phyloP scores from a whole-genome alignment of 2,797 vertebrate species.

The Australoheros facetus region DNA sequence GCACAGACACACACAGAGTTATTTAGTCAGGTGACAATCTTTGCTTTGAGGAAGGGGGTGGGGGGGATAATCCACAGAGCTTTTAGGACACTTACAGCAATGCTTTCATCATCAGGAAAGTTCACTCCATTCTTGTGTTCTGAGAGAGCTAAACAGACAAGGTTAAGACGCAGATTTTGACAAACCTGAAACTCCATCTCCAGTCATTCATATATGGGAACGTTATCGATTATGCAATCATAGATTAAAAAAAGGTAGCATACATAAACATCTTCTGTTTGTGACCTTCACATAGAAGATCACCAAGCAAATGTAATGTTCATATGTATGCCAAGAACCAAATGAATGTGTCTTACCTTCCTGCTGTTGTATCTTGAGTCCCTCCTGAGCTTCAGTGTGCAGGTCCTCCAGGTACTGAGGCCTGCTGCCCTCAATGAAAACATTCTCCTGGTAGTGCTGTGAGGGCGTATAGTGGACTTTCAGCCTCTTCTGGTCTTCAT shows the following conservation, averaged over 20 bases:
- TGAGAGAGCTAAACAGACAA: slow-evolving; percentile 55
- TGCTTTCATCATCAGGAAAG: slow-evolving; percentile 84
- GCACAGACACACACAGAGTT: slow-evolving; percentile 9
- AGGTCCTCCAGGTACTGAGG: slow-evolving; percentile 91
- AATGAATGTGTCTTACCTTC: slow-evolving; percentile 79
- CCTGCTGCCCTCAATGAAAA: slow-evolving; percentile 91
- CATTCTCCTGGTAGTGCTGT: slow-evolving; percentile 90
- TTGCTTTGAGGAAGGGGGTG: slow-evolving; percentile 3
- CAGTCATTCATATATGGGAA: not conserved
- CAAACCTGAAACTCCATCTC: slow-evolving; percentile 24
- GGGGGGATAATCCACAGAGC: slow-evolving; percentile 8
- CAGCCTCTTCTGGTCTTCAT: slow-evolving; percentile 81
- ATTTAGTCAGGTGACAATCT: slow-evolving; percentile 12
- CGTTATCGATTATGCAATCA: not conserved
- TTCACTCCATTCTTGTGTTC: slow-evolving; percentile 86
- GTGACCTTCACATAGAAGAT: not conserved
- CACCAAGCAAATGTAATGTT: not conserved
- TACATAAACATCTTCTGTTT: not conserved
- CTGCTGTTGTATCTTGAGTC: slow-evolving; percentile 88
- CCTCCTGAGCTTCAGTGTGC: slow-evolving; percentile 92
- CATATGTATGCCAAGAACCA: not conserved
- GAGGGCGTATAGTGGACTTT: slow-evolving; percentile 81
- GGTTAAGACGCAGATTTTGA: slow-evolving; percentile 11
- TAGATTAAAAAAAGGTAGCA: not conserved
- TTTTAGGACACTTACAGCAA: slow-evolving; percentile 81